Evolutionary conservation across 2,113 vertebrate species (phyloP), one percentile per base, ranked within the genome.

Genomic region (Garra rufa): DNA sequence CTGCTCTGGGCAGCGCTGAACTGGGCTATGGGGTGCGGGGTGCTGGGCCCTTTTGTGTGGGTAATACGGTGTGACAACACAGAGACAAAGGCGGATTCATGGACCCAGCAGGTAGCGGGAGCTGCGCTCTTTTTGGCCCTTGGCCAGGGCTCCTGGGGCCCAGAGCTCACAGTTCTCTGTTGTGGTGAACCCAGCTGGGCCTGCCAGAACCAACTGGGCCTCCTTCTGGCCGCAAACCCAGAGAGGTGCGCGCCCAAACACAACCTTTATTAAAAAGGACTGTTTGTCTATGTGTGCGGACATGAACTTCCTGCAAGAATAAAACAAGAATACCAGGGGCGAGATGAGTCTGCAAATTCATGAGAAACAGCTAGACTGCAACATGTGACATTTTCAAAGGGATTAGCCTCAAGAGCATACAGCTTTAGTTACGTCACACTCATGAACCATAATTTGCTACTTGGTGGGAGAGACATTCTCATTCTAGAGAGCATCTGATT

Each of bases 51-150:
- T 94, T 97, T 98, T 99, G 97, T 98, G 95, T 90, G 92, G 94
- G 95, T 98, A 99, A 99, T 97, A 95, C 94, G 95, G 96, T 97
- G 98, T 99, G 98, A 99, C 98, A 96, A 96, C 88, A 94, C 91
- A 93, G 95, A 95, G 95, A 99, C 97, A 99, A 99, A 97, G 95
- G 96, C 94, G 95, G 95, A 98, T 98, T 98, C 96, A 99, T 97
- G 92, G 95, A 95, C 97, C 93, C 98, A 98, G 98, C 97, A 99
- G 98, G 98, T 98, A 98, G 96, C 95, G 92, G 94, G 93, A 95
- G 94, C 95, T 81, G 96, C 94, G 84, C 92, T 91, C 91, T 91
- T 88, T 91, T 92, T 93, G 93, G 94, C 93, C 88, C 91, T 86
- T 87, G 90, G 92, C 93, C 93, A 94, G 90, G 82, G 90, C 90